A percentile compares a stretch with the other conserved stretches of the same genome.
Conservation (phyloP, 1,140 invertebrate species). For the Galendromus occidentalis region DNA sequence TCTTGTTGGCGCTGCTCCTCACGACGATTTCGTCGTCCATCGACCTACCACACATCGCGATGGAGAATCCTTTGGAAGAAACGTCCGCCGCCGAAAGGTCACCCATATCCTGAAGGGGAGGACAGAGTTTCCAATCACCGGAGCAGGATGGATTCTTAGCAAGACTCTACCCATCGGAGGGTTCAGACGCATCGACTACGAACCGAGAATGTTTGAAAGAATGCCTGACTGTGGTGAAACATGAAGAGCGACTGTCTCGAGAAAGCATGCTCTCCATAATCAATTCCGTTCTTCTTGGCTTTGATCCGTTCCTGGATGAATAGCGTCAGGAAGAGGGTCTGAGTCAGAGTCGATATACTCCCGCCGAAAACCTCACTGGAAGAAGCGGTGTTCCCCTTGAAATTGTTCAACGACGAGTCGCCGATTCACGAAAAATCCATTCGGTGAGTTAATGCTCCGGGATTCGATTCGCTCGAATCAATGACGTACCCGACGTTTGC, state of each 20-base stretch:
- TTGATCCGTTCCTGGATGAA: background rate
- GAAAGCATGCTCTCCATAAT: background rate
- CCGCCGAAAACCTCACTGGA: background rate
- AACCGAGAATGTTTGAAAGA: background rate
- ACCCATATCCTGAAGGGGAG: background rate
- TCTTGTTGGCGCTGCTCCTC: background rate
- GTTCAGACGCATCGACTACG: too few species aligned
- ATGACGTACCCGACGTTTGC: background rate
- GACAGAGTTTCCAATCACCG: too few species aligned
- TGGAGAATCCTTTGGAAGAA: background rate
- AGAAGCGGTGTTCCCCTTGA: background rate
- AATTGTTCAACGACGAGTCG: background rate
- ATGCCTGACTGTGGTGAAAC: background rate
- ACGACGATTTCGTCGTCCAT: background rate
- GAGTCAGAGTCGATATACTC: background rate
- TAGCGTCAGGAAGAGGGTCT: background rate
- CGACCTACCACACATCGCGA: background rate
- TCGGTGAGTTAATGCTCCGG: background rate
- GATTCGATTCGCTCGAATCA: background rate
- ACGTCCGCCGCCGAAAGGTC: background rate
- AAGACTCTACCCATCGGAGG: too few species aligned
- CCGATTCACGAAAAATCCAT: background rate
- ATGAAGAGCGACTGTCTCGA: background rate
- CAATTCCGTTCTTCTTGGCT: background rate
- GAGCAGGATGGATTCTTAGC: too few species aligned